Evolutionary conservation across 2,113 vertebrate species (phyloP), one percentile per base, ranked within the genome.

Genomic region (Phrynocephalus versicolor): DNA sequence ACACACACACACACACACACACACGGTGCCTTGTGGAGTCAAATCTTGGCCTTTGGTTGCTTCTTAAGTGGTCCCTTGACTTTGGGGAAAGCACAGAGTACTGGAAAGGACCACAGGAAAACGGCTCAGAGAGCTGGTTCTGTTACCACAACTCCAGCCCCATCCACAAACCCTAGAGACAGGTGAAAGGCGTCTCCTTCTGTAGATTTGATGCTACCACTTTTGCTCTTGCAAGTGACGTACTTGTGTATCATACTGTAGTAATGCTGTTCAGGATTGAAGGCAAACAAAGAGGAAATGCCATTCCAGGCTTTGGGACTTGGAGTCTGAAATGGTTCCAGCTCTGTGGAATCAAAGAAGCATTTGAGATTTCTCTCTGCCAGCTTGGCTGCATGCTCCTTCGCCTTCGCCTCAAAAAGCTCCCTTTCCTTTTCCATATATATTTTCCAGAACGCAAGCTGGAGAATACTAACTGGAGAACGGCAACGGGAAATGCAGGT

Each of bases 241-340:
- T 94, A 95, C 30, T 94, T 92, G 83, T 97, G 97, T 87, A 98
- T 45, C 10, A 73, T 91, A 88, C 97, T 97, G 69, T 97, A 98
- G 92, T 93, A 94, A 4, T 91, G 89, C 0, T 92, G 30, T 18
- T 87, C 83, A 0, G 55, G 41, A 78, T 55, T 88, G 37, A 96
- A 97, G 23, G 77, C 92, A 60, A 96, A 96, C 0, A 96, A 76
- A 0, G 67, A 57, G 0, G 97, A 98, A 88, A 97, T 92, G 30
- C 95, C 91, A 86, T 74, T 0, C 97, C 97, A 98, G 55, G 92
- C 96, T 51, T 89, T 23, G 0, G n/a, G 88, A 21, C 89, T 95
- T 1, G 97, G 97, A 0, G 93, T 97, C 0, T 35, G 33, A 83
- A 90, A 77, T 0, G 73, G 2, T 33, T 37, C 27, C 8, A 91